Base-by-base conservation (phyloP, 2,113 vertebrate genomes). In the Illadopsis cleaveri region DNA sequence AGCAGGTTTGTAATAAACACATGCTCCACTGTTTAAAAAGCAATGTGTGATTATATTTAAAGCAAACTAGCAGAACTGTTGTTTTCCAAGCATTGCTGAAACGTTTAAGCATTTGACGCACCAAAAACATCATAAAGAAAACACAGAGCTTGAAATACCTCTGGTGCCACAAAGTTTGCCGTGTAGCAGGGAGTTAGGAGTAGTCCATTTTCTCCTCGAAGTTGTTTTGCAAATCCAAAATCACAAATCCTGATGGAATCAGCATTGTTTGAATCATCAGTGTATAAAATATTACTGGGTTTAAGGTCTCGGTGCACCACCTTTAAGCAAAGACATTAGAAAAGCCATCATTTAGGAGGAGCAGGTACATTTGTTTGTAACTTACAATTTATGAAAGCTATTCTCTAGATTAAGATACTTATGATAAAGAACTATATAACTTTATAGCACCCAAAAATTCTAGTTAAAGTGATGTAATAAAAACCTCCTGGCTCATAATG, bases 221-320 rank as follows among this genome's bases (percentile, higher is more conserved):
- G 98, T 95, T 99, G 99, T 96, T 99, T 99, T 71, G 99, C 99
- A 89, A 99, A 99, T 65, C 99, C 99, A 97, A 99, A 99, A 96
- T 99, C 99, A 97, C 99, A 99, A 96, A 99, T 99, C 77, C 98
- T 98, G 92, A 99, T 99, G n/a, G 99, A 99, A 96, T 99, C 99
- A 14, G 99, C 98, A 96, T 98, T 99, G 73, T 99, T 99, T 33
- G 99, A 99, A 93, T 99, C 98, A 71, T 99, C 99, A 98, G 98
- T 99, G 72, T 99, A 99, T 40, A 99, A 98, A 97, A 99, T 99
- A 98, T 99, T 99, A 97, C 99, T 99, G 94, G 99, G 99, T 84
- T 99, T 99, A 96, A 99, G 98, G 97, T 99, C 99, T 96, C 99
- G 97, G 96, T 99, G 99, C 94, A 99, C 99, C 71, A 99, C 99